A percentile compares a stretch with the other conserved stretches of the same genome.
Evolutionary conservation across 2,888 invertebrate genomes (phyloP).

Genomic region (Sinhomidia bicolor): DNA sequence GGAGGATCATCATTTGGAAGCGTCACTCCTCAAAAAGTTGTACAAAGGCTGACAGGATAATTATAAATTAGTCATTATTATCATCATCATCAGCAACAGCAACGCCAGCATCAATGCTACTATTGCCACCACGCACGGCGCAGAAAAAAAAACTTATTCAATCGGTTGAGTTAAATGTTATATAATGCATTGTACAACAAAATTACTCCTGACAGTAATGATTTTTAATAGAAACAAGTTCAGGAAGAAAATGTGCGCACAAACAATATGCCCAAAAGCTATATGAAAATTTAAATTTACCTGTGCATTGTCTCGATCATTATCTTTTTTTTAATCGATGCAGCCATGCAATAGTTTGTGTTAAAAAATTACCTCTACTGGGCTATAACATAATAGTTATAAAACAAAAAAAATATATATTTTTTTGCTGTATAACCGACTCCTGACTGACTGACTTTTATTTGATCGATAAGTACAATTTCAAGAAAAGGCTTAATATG

Average conservation of each 20-base stretch:
- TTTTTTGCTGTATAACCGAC: neutral
- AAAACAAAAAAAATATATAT: no score
- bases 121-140: no score
- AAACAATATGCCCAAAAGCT: neutral
- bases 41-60: constrained; percentile 10
- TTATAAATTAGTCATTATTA: constrained; percentile 13
- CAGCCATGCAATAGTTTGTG: no score
- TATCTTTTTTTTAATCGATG: no score
- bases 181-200: constrained; percentile 6
- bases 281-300: neutral
- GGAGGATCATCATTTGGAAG: no score
- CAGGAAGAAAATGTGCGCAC: neutral
- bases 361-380: no score
- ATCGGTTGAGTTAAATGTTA: neutral
- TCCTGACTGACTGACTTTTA: neutral
- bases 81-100: neutral
- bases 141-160: neutral
- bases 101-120: no score
- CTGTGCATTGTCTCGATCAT: neutral
- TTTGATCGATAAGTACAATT: constrained; percentile 21
- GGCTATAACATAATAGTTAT: no score
- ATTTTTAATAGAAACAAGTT: neutral
- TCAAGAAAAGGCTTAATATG: neutral
- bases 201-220: neutral
- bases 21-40: neutral